Evolutionary conservation across 2,797 vertebrate genomes (phyloP).

Genomic region (Eptatretus atami): DNA sequence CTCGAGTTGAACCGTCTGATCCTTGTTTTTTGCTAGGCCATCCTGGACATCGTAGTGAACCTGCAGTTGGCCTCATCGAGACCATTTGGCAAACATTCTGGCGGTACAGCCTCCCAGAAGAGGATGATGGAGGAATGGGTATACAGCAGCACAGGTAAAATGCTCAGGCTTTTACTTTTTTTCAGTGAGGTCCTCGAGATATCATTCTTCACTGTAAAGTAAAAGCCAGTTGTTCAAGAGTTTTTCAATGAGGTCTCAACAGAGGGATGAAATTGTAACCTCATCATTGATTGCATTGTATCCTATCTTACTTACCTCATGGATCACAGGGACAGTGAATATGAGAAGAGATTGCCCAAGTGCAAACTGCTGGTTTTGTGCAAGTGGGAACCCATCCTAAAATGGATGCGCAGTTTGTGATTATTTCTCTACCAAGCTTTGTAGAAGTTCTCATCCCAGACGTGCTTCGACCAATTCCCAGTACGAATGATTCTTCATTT

Average conservation of each 20-base stretch:
- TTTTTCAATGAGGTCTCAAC: too few relatives aligned
- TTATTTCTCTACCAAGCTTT: conserved; percentile 58
- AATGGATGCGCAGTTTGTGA: conserved; percentile 47
- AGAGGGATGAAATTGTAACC: too few relatives aligned
- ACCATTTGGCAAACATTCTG: conserved; percentile 75
- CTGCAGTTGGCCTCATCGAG: conserved; percentile 59
- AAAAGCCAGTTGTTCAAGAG: too few relatives aligned
- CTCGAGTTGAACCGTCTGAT: too few relatives aligned
- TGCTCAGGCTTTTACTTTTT: too few relatives aligned
- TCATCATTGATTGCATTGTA: too few relatives aligned
- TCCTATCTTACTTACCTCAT: too few relatives aligned
- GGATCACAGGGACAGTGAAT: conserved; percentile 28
- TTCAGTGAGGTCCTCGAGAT: too few relatives aligned
- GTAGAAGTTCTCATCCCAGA: conserved; percentile 63
- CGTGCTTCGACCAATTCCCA: conserved; percentile 59
- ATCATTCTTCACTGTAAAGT: too few relatives aligned
- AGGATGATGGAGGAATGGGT: conserved; percentile 1
- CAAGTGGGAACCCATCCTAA: conserved; percentile 45
- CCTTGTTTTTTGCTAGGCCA: conserved; percentile 19
- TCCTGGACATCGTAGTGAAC: conserved; percentile 66
- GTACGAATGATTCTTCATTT: conserved; percentile 18
- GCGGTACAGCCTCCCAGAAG: conserved; percentile 32
- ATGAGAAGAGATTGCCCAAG: conserved; percentile 52
- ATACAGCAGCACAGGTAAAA: not conserved
- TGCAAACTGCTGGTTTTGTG: conserved; percentile 40